Percentiles rank a stretch among this genome's conserved stretches.
Conservation (phyloP, 2,797 vertebrate genomes). For the Manis javanica region DNA sequence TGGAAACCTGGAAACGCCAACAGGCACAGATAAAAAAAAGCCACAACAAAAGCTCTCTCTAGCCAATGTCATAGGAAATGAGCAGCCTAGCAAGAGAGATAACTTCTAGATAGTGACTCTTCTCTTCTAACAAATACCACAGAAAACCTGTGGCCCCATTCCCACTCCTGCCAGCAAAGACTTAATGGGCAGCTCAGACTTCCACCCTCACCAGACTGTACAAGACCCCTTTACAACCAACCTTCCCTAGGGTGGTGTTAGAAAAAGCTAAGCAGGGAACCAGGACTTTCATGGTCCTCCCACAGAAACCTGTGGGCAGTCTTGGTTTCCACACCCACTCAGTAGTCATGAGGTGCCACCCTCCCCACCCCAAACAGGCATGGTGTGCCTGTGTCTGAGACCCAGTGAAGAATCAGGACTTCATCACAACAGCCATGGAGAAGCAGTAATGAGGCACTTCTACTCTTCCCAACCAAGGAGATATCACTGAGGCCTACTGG, state of each 20-base stretch:
- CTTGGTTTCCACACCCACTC: neutral
- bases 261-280: neutral
- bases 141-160: neutral
- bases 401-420: neutral
- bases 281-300: neutral
- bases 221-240: neutral
- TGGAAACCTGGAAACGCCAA: neutral
- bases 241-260: neutral
- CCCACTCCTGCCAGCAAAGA: neutral
- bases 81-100: neutral
- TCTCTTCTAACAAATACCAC: neutral
- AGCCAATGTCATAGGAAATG: neutral
- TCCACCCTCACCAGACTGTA: neutral
- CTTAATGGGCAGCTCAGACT: neutral
- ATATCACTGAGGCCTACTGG: too few relatives aligned
- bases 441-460: too few relatives aligned
- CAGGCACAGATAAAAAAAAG: neutral
- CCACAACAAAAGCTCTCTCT: neutral
- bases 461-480: too few relatives aligned
- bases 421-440: too few relatives aligned
- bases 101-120: neutral
- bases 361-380: neutral
- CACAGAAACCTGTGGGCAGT: neutral
- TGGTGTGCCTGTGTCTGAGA: neutral
- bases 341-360: neutral